Evolutionary conservation across 2,797 vertebrate species (phyloP).

Genomic region (Sebastes kiyomatsui): DNA sequence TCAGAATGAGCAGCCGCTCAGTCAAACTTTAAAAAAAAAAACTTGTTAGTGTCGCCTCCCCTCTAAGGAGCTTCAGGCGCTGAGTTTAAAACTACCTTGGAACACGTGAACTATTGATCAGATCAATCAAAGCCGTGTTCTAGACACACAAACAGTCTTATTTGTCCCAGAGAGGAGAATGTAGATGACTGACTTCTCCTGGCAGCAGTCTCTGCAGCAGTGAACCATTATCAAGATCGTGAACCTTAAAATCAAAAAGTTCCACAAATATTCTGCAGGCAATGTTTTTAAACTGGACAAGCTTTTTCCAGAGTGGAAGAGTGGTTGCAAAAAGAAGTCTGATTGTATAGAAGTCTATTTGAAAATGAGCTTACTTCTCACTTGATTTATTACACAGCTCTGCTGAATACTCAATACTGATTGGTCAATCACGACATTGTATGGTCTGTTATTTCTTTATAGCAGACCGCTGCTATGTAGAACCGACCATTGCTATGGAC

Average conservation of each 20-base stretch:
- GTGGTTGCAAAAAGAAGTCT: background rate
- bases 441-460: too few species aligned
- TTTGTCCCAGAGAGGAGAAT: background rate
- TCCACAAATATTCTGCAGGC: background rate
- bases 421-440: too few species aligned
- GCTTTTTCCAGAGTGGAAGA: background rate
- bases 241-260: background rate
- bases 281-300: background rate
- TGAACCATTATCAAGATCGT: background rate
- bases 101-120: conserved; percentile 66
- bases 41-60: conserved; percentile 6
- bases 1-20: conserved; percentile 21
- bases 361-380: background rate
- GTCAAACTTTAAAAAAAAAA: conserved; percentile 23
- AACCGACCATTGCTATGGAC: too few species aligned
- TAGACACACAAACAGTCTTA: conserved; percentile 14
- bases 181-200: background rate
- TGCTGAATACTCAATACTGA: too few species aligned
- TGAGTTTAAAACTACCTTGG: conserved; percentile 33
- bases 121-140: conserved; percentile 48
- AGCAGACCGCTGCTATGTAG: too few species aligned
- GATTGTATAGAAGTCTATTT: background rate
- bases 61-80: conserved; percentile 14
- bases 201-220: background rate
- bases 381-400: too few species aligned